A percentile compares a stretch with the other conserved stretches of the same genome.
Evolutionary conservation across 2,888 invertebrate species (phyloP).

Genomic region (Cephonodes hylas): DNA sequence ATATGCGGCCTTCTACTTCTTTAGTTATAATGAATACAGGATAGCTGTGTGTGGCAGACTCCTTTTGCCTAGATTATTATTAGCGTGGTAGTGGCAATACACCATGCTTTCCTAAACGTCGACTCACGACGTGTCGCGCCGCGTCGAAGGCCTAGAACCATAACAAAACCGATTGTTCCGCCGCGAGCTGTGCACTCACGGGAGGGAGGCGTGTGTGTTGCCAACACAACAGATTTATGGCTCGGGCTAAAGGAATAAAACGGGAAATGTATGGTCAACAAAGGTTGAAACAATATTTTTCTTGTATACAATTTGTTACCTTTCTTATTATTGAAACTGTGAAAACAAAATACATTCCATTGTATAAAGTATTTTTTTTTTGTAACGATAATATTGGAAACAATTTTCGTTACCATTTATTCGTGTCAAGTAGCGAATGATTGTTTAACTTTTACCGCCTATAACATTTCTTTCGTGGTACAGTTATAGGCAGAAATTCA

Average conservation of each 20-base stretch:
- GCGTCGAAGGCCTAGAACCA: conserved; percentile 45
- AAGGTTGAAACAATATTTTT: no score
- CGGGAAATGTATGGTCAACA: no score
- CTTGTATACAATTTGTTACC: no score
- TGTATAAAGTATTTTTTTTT: no score
- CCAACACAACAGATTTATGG: background rate
- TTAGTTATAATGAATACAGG: no score
- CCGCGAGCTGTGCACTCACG: conserved; percentile 24
- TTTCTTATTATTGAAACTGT: no score
- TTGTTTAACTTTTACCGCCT: background rate
- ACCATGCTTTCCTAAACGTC: conserved; percentile 22
- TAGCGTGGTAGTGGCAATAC: conserved; percentile 28
- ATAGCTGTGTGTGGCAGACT: background rate
- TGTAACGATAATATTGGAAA: no score
- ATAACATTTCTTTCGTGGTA: background rate
- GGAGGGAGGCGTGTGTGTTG: conserved; percentile 17
- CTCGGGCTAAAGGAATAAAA: background rate
- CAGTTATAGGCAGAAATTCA: background rate
- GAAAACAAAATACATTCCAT: no score
- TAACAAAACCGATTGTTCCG: conserved; percentile 48
- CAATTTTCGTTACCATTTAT: no score
- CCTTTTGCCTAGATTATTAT: background rate
- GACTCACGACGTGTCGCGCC: conserved; percentile 12
- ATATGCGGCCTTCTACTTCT: no score
- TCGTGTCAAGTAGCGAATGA: no score